Percentiles rank a stretch among this genome's conserved stretches.
Evolutionary conservation across 2,797 vertebrate species (phyloP).

Genomic region (Gallirallus australis): DNA sequence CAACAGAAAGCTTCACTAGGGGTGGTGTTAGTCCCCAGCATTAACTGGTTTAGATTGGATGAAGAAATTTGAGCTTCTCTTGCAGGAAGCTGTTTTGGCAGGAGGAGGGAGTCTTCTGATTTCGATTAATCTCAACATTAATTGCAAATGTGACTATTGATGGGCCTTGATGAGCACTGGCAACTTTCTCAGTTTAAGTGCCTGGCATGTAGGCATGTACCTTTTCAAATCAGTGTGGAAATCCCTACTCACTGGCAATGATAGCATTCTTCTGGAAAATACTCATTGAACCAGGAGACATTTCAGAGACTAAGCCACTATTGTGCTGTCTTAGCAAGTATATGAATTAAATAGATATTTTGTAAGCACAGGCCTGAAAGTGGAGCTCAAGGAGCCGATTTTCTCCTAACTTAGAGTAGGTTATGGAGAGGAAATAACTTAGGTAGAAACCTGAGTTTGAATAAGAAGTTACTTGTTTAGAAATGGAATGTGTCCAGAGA

Average conservation of each 20-base stretch:
- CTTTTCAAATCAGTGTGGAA: neutral
- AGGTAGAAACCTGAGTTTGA: neutral
- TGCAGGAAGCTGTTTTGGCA: neutral
- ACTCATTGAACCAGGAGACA: neutral
- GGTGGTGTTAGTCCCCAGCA: neutral
- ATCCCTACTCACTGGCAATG: neutral
- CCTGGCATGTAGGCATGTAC: fast-evolving
- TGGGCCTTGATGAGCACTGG: neutral
- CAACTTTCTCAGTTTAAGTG: neutral
- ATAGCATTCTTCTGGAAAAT: neutral
- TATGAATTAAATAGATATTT: neutral
- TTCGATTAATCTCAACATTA: neutral
- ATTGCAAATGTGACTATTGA: neutral
- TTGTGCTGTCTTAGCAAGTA: neutral
- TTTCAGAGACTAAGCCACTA: neutral
- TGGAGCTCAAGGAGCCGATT: neutral
- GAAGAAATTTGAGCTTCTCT: neutral
- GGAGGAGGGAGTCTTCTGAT: neutral
- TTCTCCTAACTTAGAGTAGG: neutral
- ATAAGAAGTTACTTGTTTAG: neutral
- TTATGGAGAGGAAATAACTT: neutral
- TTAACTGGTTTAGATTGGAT: neutral
- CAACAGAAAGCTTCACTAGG: neutral
- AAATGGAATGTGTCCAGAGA: neutral
- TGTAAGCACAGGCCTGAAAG: neutral